Conservation (phyloP, 2,888 invertebrate genomes). For the Dynastes maya region DNA sequence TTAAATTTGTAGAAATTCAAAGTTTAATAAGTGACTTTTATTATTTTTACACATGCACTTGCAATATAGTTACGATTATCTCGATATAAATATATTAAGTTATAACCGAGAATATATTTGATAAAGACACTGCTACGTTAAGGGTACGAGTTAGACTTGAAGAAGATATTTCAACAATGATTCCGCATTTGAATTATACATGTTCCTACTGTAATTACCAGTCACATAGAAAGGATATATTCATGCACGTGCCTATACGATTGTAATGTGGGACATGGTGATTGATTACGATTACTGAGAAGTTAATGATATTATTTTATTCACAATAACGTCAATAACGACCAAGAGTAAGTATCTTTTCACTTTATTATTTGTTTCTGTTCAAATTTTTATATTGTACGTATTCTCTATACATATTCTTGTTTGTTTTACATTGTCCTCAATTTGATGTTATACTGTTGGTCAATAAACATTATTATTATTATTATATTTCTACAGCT, state of each 20-base stretch:
- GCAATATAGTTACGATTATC: background rate
- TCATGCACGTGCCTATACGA: no score
- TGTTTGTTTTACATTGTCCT: no score
- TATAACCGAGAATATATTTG: background rate
- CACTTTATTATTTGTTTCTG: background rate
- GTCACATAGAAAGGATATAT: no score
- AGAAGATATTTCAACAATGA: no score
- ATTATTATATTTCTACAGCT: background rate
- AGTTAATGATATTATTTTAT: background rate
- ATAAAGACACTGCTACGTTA: no score
- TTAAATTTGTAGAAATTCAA: slow-evolving; percentile 34
- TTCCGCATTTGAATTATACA: no score
- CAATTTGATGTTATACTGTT: no score
- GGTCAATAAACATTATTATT: no score
- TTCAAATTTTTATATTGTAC: no score
- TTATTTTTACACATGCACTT: slow-evolving; percentile 19
- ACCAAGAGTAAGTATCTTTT: background rate
- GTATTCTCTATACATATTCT: no score
- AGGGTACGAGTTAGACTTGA: no score
- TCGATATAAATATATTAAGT: background rate
- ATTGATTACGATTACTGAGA: slow-evolving; percentile 6
- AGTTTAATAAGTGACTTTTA: slow-evolving; percentile 18
- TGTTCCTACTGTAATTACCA: no score
- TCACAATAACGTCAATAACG: background rate
- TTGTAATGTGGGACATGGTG: background rate